Evolutionary conservation across 2,113 vertebrate genomes (phyloP), one percentile per base, ranked within the genome.

Genomic region (Grammomys surdaster): DNA sequence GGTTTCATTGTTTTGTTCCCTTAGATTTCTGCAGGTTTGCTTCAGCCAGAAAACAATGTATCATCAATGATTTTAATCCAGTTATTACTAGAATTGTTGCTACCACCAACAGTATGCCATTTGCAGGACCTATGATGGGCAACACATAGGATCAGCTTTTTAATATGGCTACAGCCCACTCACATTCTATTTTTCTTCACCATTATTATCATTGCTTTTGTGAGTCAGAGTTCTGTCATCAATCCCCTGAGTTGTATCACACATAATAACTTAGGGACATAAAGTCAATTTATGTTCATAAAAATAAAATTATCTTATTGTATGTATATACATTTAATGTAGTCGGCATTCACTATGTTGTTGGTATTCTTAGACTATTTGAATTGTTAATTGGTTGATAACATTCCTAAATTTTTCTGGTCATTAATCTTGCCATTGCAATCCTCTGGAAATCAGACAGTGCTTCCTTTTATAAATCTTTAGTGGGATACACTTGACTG

Each of bases 391-490:
- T 56, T 56, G 46, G 58, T 40, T 51, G 36, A 65, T 6, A 92
- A 46, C n/a, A 20, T 81, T 96, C 22, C 46, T 77, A 20, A 67
- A 46, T 65, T 89, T 94, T 91, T 86, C 51, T 60, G 20, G 60
- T 65, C 65, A 26, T 28, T 84, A 2, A 46, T 85, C 36, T 97
- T 94, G 73, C n/a, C 46, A 69, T 0, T 70, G 58, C 22, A n/a
- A 26, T n/a, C 1, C 58, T 17, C 14, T 54, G 36, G n/a, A 85
- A 90, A 33, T 12, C 46, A 91, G 65, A 65, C n/a, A 43, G 3
- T 17, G 5, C 12, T 82, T 73, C 17, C 14, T 85, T 94, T n/a
- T 73, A 6, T 46, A 72, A 70, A 36, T 88, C n/a, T 96, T 73
- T 77, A 70, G 65, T 60, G 19, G 10, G 48, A 31, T 48, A 1